Base-by-base conservation (phyloP, 2,888 invertebrate species). In the Ectemnius cavifrons region DNA sequence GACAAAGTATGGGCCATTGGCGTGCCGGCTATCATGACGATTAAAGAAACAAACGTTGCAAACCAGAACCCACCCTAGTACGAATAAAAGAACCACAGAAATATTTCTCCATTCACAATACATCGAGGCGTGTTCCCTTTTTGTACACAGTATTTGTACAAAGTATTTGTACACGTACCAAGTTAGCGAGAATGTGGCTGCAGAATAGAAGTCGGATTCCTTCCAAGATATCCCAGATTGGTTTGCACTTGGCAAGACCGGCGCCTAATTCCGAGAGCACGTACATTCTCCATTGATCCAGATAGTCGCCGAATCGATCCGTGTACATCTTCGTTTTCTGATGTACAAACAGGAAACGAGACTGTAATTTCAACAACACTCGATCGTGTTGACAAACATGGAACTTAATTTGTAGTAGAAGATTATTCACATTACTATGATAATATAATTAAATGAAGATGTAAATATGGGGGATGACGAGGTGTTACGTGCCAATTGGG, bases 21-120 rank as follows among this genome's bases (percentile, higher is more conserved):
- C 0, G 94, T 92, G 3, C 93, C 92, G 45, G 92, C 88, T 73
- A 94, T 93, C 93, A 95, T 94, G 16, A 93, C 84, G 20, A 90
- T 88, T 61, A 88, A 93, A 88, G 91, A 94, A 14, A 94, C 84
- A 20, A 94, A 92, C 2, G 93, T 93, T 70, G 94, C 93, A 69
- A 95, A 93, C 95, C 95, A 95, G 91, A 94, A 93, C 5, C 94
- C 95, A 82, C 95, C 94, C 94, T 94, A 90, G 60, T 88, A 16
- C 0, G 14, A 6, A n/a, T 37, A 8, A 13, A 18, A 16, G 64
- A 45, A 2, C 13, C 47, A 4, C 28, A 1, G 4, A 57, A 63
- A 37, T 8, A 14, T 52, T 5, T 11, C n/a, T 4, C 28, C 37
- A 11, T 11, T 37, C 11, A 37, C 8, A 37, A 37, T 37, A 1